These are phyloP conservation scores for Halisarca cf. caerulea DNA, from an alignment of 37 sponge, comb jelly and placozoan species.

Conservation along the genomic window DNA sequence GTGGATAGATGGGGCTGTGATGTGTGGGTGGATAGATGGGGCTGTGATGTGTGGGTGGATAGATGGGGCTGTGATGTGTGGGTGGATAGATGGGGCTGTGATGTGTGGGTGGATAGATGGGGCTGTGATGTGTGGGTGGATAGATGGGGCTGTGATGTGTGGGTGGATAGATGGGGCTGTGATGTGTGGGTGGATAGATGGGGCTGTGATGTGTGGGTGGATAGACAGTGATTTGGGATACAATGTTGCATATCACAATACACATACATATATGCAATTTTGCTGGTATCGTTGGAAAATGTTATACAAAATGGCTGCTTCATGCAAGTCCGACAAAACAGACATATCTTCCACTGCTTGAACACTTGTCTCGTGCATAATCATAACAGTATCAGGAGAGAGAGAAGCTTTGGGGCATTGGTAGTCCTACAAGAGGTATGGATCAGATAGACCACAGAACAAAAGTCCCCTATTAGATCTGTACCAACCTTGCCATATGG, in stretches of 20 bases:
- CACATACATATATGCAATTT: constrained; percentile 87
- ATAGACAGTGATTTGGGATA: neutral
- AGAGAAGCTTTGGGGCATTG: constrained; percentile 37
- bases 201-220: neutral
- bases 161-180: neutral
- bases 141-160: neutral
- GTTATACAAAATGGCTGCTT: constrained; percentile 95
- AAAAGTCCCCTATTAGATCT: no score
- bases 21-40: no score
- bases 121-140: neutral
- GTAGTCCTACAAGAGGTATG: constrained; percentile 10
- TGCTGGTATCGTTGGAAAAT: constrained; percentile 78
- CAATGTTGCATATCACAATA: neutral
- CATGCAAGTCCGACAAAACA: constrained; percentile 88
- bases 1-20: neutral
- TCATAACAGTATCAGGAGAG: constrained; percentile 62
- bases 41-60: neutral
- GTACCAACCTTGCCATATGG: constrained; percentile 81
- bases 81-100: no score
- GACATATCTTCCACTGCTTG: constrained; percentile 95
- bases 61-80: neutral
- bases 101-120: neutral
- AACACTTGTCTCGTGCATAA: constrained; percentile 85
- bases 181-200: neutral
- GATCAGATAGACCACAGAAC: no score